Base-by-base conservation (phyloP, 1,140 invertebrate species). In the Caerostris darwini region DNA sequence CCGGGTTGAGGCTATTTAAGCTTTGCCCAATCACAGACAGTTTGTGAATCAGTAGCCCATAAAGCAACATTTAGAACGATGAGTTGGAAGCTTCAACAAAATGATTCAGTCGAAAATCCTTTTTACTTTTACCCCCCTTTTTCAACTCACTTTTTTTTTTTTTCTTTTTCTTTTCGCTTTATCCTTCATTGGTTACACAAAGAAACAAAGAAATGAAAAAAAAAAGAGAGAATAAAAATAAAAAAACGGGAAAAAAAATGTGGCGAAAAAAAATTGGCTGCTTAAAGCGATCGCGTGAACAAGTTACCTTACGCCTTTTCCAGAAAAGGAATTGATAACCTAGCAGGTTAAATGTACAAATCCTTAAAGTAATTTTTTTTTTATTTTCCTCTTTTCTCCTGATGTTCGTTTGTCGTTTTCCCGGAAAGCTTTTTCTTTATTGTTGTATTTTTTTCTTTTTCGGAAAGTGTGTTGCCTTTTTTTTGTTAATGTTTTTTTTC, bases 311-410 rank as follows among this genome's bases (percentile, higher is more conserved):
- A 58, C 92, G 86, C 92, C 85, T 88, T 94, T 81, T 34, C 64
- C 17, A 34, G 83, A 94, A 87, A 61, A 88, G 61, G 92, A 94
- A 94, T 94, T 94, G 92, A 94, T 94, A 94, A 94, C 92, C 92
- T 56, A 88, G 92, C 92, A 94, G 92, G 92, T 94, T 94, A 94
- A 94, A 88, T 56, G 92, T 88, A 94, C 92, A 94, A 94, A 94
- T 94, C 92, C 92, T 88, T 94, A 94, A 94, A 94, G 92, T 94
- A 94, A 94, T 94, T 94, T 94, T 94, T 92, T 71, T 61, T 64
- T 17, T 87, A 64, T 34, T 34, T 34, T 34, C 50, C 17, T 71
- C 34, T 34, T 77, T 77, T 77, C 71, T 77, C 71, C 71, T 77
- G 77, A 64, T 88, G 85, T 94, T 94, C 86, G 85, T 92, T 92